Percentiles rank a stretch among this genome's conserved stretches.
These are phyloP conservation scores for Carollia perspicillata DNA, from an alignment of 2,113 vertebrate species.

Conservation along the genomic window DNA sequence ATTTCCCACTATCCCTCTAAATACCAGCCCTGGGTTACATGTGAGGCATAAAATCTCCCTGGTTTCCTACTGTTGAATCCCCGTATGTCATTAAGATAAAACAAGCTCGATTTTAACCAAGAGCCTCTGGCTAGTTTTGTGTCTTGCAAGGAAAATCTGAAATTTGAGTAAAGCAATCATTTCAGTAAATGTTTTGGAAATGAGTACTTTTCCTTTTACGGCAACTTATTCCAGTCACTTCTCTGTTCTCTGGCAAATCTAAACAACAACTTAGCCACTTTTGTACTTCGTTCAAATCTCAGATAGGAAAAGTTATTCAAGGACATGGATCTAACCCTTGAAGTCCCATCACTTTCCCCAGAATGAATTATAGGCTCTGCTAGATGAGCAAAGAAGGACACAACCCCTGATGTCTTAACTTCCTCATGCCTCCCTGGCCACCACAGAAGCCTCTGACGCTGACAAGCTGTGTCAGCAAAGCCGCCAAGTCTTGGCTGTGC, in stretches of 20 bases:
- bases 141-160: slow-evolving; percentile 47
- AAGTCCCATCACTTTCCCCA: neutral
- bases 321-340: slow-evolving; percentile 3
- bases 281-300: slow-evolving; percentile 51
- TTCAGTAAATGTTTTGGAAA: slow-evolving; percentile 53
- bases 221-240: slow-evolving; percentile 12
- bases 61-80: slow-evolving; percentile 18
- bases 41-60: neutral
- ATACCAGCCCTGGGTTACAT: neutral
- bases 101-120: slow-evolving; percentile 41
- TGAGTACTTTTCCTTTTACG: slow-evolving; percentile 56
- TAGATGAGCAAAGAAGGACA: neutral
- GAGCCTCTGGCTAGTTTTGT: slow-evolving; percentile 34
- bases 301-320: slow-evolving; percentile 61
- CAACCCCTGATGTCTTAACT: neutral
- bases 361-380: slow-evolving; percentile 28
- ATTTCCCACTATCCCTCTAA: slow-evolving; percentile 21
- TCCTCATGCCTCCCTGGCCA: neutral
- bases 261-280: slow-evolving; percentile 48
- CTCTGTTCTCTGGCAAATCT: slow-evolving; percentile 56
- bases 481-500: neutral
- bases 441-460: neutral
- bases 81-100: slow-evolving; percentile 53
- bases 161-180: slow-evolving; percentile 61
- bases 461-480: slow-evolving; percentile 37